These are phyloP conservation scores for Chloropsis hardwickii DNA, from an alignment of 2,113 vertebrate species.

Conservation along the genomic window DNA sequence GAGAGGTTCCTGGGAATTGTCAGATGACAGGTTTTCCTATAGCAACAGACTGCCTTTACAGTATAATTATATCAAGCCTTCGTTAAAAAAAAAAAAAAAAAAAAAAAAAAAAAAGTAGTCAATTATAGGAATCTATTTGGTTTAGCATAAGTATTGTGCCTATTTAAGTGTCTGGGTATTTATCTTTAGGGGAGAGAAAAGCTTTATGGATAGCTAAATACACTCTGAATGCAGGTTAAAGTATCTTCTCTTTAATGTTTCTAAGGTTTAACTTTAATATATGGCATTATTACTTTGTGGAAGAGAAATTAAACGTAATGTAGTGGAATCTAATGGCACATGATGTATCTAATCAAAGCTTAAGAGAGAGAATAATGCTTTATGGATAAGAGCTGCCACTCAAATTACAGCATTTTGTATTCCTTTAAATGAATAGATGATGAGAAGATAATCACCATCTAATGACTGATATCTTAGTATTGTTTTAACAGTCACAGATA, in stretches of 20 bases:
- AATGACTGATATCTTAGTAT: neutral
- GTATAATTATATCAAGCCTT: neutral
- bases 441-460: constrained; percentile 13
- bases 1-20: neutral
- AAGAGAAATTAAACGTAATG: constrained; percentile 41
- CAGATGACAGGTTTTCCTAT: constrained; percentile 12
- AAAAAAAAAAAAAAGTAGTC: neutral
- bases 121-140: constrained; percentile 14
- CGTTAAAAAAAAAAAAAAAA: too few species aligned
- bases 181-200: constrained; percentile 41
- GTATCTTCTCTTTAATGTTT: constrained; percentile 16
- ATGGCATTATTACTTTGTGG: constrained; percentile 8
- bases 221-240: constrained; percentile 30
- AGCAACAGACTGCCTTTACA: neutral
- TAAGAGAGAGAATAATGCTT: constrained; percentile 31
- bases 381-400: constrained; percentile 7
- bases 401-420: constrained; percentile 10
- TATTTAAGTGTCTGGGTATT: constrained; percentile 26
- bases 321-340: constrained; percentile 11
- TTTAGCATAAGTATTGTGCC: constrained; percentile 11
- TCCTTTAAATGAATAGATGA: constrained; percentile 30
- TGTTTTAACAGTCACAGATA: neutral
- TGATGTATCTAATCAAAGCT: constrained; percentile 36
- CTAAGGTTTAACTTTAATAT: constrained; percentile 47
- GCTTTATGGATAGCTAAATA: constrained; percentile 32